phyloP scores from a whole-genome alignment of 2,797 vertebrate genomes.

The Erpetoichthys calabaricus region DNA sequence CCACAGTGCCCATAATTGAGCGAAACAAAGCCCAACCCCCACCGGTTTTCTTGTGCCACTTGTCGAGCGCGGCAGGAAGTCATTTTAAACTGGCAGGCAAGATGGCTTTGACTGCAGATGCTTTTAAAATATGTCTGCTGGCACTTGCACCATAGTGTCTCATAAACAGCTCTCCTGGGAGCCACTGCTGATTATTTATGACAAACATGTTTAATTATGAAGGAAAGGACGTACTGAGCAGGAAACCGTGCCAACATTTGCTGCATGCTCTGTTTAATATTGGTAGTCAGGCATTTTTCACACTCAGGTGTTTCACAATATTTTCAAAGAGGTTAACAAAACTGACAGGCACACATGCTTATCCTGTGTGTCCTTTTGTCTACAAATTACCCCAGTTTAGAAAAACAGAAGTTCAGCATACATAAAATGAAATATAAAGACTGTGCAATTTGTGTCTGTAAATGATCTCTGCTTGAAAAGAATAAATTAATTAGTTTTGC shows the following conservation, averaged over 20 bases:
- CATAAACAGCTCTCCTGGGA: slow-evolving; percentile 8
- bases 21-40: too few species aligned
- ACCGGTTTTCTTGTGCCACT: too few species aligned
- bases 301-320: background rate
- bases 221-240: background rate
- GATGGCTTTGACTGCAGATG: too few species aligned
- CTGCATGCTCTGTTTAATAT: background rate
- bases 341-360: background rate
- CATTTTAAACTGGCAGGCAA: too few species aligned
- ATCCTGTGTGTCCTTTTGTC: background rate
- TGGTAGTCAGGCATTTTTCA: background rate
- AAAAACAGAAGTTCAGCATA: too few species aligned
- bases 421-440: background rate
- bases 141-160: background rate
- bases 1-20: too few species aligned
- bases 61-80: too few species aligned
- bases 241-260: background rate
- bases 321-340: background rate
- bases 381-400: background rate
- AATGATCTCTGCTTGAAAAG: slow-evolving; percentile 27
- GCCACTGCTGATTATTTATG: background rate
- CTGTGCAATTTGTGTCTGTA: slow-evolving; percentile 18
- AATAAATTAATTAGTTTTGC: slow-evolving; percentile 29
- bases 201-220: slow-evolving; percentile 1
- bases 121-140: too few species aligned